These are phyloP conservation scores for Melanotaenia duboulayi DNA, from an alignment of 2,113 vertebrate genomes.

Conservation along the genomic window DNA sequence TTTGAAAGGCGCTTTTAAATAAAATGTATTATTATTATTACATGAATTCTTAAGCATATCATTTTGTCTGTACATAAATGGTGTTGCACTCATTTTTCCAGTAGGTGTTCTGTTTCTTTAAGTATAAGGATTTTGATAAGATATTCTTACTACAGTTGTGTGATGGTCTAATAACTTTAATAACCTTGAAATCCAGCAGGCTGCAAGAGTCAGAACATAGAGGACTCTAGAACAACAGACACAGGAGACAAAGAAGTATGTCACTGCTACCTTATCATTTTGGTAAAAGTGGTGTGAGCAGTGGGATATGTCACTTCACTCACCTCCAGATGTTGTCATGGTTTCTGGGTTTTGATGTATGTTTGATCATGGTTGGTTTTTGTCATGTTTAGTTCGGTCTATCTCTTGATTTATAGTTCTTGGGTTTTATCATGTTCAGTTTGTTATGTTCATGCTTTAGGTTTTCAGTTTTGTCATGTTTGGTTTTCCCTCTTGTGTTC, in stretches of 20 bases:
- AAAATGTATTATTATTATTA: too few species aligned
- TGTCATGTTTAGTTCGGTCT: too few species aligned
- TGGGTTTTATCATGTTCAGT: too few species aligned
- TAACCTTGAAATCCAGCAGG: not conserved
- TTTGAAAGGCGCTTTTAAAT: too few species aligned
- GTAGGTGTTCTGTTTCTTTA: not conserved
- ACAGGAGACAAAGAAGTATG: not conserved
- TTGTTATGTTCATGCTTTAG: too few species aligned
- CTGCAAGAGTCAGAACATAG: not conserved
- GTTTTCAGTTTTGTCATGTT: too few species aligned
- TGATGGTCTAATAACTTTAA: not conserved
- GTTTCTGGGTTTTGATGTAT: too few species aligned
- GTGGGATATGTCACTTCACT: not conserved
- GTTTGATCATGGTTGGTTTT: too few species aligned
- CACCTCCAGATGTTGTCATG: not conserved
- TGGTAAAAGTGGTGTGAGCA: not conserved
- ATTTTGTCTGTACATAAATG: not conserved
- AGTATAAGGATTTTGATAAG: not conserved
- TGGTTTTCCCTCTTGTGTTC: too few species aligned
- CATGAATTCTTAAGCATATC: not conserved
- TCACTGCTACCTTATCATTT: not conserved
- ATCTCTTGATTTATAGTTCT: too few species aligned
- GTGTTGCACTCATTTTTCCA: not conserved
- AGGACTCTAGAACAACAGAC: not conserved
- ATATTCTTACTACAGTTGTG: not conserved